Conservation (phyloP, 2,797 vertebrate species). For the Gadopsis marmoratus region DNA sequence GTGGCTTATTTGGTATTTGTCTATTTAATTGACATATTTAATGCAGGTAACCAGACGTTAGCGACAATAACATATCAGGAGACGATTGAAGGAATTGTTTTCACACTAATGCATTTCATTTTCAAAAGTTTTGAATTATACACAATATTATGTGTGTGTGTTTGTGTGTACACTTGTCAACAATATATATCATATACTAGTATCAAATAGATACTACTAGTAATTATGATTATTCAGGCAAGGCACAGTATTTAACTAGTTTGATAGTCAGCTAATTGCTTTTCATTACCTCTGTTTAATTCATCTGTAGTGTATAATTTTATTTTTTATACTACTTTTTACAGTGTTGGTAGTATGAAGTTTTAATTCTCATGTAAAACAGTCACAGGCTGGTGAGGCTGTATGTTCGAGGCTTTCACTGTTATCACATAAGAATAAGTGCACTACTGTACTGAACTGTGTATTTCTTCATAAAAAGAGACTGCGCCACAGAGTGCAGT, state of each 20-base stretch:
- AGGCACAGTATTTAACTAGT: background rate
- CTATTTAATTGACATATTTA: background rate
- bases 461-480: background rate
- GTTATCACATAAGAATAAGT: background rate
- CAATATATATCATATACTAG: background rate
- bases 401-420: background rate
- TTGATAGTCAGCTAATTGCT: background rate
- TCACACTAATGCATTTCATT: background rate
- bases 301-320: background rate
- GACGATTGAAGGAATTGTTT: background rate
- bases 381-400: background rate
- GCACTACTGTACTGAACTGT: background rate
- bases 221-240: background rate
- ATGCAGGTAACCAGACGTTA: background rate
- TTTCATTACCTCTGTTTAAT: background rate
- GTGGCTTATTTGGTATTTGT: background rate
- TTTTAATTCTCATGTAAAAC: background rate
- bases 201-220: background rate
- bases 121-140: background rate
- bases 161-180: background rate
- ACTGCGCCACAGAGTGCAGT: background rate
- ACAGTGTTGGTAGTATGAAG: background rate
- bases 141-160: background rate
- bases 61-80: background rate
- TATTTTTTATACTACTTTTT: background rate